phyloP scores from a whole-genome alignment of 2,888 invertebrate genomes.

The Diabrotica balteata region DNA sequence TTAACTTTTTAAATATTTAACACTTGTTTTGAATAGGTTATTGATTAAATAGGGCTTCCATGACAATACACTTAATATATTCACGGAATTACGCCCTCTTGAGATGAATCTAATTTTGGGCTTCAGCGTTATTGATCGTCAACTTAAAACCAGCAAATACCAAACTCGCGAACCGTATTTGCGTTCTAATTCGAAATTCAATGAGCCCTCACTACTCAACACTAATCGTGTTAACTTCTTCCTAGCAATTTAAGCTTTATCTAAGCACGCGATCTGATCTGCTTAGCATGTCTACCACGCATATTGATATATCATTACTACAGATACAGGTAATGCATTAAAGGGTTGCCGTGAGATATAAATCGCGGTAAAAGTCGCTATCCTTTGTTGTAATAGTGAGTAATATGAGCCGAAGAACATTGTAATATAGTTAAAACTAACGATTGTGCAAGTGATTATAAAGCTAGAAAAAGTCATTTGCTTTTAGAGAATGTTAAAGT shows the following conservation, averaged over 20 bases:
- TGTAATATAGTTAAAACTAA: neutral
- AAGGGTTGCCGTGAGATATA: conserved; percentile 20
- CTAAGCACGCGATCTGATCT: conserved; percentile 27
- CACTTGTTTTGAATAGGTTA: no score
- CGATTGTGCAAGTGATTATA: neutral
- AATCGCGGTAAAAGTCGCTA: conserved; percentile 3
- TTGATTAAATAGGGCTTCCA: neutral
- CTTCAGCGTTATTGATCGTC: neutral
- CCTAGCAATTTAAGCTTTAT: conserved; percentile 25
- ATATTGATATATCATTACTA: conserved; percentile 26
- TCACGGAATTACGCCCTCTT: no score
- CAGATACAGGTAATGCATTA: conserved; percentile 13
- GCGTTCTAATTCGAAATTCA: conserved; percentile 18
- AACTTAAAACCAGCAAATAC: neutral
- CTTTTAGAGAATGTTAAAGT: no score
- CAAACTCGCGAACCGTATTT: conserved; percentile 11
- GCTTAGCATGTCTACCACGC: conserved; percentile 18
- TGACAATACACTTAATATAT: no score
- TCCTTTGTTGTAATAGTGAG: neutral
- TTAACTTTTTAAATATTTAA: no score
- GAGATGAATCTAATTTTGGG: no score
- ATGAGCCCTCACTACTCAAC: conserved; percentile 22
- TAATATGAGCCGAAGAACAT: neutral
- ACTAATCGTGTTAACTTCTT: conserved; percentile 29
- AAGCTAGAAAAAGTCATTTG: no score